Evolutionary conservation across 2,797 vertebrate genomes (phyloP).

Genomic region (Siniperca obscura): DNA sequence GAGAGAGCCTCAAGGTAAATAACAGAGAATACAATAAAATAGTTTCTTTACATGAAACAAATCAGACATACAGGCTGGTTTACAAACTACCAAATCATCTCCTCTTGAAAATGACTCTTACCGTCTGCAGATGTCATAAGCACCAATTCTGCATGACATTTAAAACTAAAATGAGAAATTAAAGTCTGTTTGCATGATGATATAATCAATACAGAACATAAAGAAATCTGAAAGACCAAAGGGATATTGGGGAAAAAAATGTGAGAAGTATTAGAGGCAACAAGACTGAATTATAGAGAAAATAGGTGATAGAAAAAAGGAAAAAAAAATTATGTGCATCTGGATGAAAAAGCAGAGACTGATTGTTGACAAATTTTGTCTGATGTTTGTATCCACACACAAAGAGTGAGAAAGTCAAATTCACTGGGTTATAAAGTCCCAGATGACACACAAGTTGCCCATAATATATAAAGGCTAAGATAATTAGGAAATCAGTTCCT

Average conservation of each 20-base stretch:
- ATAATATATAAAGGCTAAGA: constrained; percentile 30
- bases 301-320: neutral
- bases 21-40: constrained; percentile 18
- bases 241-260: constrained; percentile 4
- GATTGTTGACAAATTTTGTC: constrained; percentile 15
- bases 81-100: neutral
- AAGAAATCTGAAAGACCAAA: constrained; percentile 17
- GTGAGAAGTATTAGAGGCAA: neutral
- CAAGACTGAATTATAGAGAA: neutral
- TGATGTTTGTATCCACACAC: constrained; percentile 6
- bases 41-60: neutral
- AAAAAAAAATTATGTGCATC: neutral
- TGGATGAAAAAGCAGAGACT: constrained; percentile 1
- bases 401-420: constrained; percentile 22
- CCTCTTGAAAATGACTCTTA: neutral
- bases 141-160: neutral
- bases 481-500: constrained; percentile 57
- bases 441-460: constrained; percentile 38
- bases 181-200: constrained; percentile 26
- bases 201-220: constrained; percentile 61
- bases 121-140: neutral
- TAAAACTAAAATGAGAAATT: constrained; percentile 8
- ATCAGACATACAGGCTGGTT: neutral
- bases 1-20: neutral
- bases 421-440: constrained; percentile 39